These are phyloP conservation scores for Drosophila tripunctata DNA, from an alignment of 2,888 invertebrate species.

Conservation along the genomic window DNA sequence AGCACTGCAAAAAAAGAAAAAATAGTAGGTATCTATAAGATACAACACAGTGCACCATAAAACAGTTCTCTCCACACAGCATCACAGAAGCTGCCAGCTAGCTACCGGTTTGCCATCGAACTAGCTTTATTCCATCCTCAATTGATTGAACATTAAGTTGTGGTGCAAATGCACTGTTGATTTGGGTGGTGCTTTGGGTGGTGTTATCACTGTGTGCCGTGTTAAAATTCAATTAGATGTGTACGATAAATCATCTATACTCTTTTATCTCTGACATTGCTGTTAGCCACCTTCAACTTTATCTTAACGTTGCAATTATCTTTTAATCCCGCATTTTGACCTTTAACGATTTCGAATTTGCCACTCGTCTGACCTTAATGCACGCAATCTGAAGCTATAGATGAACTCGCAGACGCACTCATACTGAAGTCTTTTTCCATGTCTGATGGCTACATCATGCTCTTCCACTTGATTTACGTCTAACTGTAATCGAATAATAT, in stretches of 20 bases:
- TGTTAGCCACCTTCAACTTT: not conserved
- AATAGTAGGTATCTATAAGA: slow-evolving; percentile 43
- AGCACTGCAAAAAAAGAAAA: slow-evolving; percentile 8
- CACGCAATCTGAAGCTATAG: slow-evolving; percentile 14
- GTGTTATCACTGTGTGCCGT: slow-evolving; percentile 14
- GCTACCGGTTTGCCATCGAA: slow-evolving; percentile 55
- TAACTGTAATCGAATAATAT: slow-evolving; percentile 78
- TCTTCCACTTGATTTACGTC: slow-evolving; percentile 78
- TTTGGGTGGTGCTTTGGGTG: slow-evolving; percentile 18
- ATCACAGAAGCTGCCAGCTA: slow-evolving; percentile 41
- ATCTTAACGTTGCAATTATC: slow-evolving; percentile 27
- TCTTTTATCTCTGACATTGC: not conserved
- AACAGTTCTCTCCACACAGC: slow-evolving; percentile 29
- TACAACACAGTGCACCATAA: slow-evolving; percentile 44
- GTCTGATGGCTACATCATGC: slow-evolving; percentile 72
- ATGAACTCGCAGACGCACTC: slow-evolving; percentile 37
- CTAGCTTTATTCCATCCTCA: slow-evolving; percentile 3
- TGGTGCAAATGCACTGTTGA: slow-evolving; percentile 24
- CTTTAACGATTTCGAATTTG: slow-evolving; percentile 18
- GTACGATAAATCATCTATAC: slow-evolving; percentile 12
- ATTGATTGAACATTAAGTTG: slow-evolving; percentile 53
- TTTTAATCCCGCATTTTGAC: slow-evolving; percentile 24
- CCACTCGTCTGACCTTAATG: slow-evolving; percentile 40
- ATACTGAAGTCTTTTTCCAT: slow-evolving; percentile 3
- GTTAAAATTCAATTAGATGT: slow-evolving; percentile 57